Evolutionary conservation across 2,797 vertebrate genomes (phyloP).

Genomic region (Remorina albescens): DNA sequence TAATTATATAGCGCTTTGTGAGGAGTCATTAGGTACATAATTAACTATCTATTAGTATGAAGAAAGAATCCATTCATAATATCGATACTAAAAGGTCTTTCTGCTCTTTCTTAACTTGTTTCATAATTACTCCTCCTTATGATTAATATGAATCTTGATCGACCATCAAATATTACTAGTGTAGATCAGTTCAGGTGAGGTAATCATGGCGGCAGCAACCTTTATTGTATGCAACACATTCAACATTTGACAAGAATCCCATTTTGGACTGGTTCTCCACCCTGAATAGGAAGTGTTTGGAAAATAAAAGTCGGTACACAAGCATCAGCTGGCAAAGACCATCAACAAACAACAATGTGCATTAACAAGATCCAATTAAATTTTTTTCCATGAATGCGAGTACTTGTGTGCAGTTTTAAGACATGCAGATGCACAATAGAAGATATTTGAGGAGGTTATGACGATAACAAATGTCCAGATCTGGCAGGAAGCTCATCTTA

Average conservation of each 20-base stretch:
- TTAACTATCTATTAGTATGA: slow-evolving; percentile 86
- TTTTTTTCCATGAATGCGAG: slow-evolving; percentile 25
- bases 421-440: slow-evolving; percentile 26
- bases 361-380: slow-evolving; percentile 59
- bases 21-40: slow-evolving; percentile 85
- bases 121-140: slow-evolving; percentile 69
- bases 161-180: slow-evolving; percentile 50
- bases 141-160: slow-evolving; percentile 65
- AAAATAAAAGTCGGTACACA: slow-evolving; percentile 57
- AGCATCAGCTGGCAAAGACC: slow-evolving; percentile 64
- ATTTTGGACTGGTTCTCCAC: slow-evolving; percentile 32
- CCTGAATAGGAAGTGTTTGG: slow-evolving; percentile 42
- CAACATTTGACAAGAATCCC: slow-evolving; percentile 11
- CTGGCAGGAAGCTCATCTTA: slow-evolving; percentile 49
- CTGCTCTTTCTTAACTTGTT: slow-evolving; percentile 73
- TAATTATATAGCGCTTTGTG: slow-evolving; percentile 84
- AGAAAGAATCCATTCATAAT: slow-evolving; percentile 83
- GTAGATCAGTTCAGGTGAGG: slow-evolving; percentile 37
- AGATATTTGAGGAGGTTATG: slow-evolving; percentile 31
- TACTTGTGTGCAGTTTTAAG: slow-evolving; percentile 25
- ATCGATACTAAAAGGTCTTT: slow-evolving; percentile 71
- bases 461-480: slow-evolving; percentile 64
- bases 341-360: slow-evolving; percentile 61
- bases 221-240: slow-evolving; percentile 9
- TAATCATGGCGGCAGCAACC: neutral